Conservation (phyloP, 2,797 vertebrate genomes). For the Dendrocincla tyrannina region DNA sequence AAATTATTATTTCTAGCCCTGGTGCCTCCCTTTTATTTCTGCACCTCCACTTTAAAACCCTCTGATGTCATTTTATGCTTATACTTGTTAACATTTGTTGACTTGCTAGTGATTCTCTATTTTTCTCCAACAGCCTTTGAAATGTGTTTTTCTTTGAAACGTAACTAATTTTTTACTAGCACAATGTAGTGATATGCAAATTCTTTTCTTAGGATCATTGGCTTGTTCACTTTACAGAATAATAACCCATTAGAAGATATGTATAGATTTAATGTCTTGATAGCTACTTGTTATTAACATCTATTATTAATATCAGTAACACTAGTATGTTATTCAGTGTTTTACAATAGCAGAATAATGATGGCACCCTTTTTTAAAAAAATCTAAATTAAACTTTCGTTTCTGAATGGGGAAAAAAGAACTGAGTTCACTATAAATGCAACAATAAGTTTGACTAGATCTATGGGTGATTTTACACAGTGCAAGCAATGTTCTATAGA, state of each 20-base stretch:
- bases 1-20: neutral
- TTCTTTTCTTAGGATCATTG: neutral
- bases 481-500: neutral
- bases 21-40: neutral
- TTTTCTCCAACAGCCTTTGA: neutral
- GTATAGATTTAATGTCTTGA: neutral
- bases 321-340: neutral
- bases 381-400: neutral
- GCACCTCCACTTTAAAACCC: neutral
- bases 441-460: neutral
- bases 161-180: neutral
- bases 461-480: neutral
- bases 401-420: neutral
- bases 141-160: neutral
- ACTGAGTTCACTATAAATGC: neutral
- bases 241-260: neutral
- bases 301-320: neutral
- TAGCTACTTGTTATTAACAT: neutral
- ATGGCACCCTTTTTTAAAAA: fast-evolving
- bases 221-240: neutral
- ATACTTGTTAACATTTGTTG: neutral
- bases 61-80: neutral
- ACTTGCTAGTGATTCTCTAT: neutral
- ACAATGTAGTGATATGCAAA: neutral
- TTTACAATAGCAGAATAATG: neutral